A percentile compares a stretch with the other conserved stretches of the same genome.
phyloP scores from a whole-genome alignment of 2,113 vertebrate species.

The Ictalurus furcatus region DNA sequence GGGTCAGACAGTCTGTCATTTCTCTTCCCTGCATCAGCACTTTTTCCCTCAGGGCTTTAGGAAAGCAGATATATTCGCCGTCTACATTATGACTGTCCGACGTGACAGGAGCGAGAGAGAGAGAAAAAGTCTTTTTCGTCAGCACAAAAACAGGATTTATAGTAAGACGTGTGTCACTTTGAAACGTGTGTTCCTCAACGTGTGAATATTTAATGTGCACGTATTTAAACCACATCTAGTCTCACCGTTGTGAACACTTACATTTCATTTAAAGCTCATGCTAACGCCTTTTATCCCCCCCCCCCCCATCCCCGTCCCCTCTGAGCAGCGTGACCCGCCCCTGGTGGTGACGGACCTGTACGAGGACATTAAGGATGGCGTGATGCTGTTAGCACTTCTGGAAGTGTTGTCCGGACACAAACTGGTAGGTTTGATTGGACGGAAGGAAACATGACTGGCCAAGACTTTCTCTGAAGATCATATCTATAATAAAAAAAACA shows the following conservation, averaged over 20 bases:
- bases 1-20: conserved; percentile 47
- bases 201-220: background rate
- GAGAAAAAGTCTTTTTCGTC: conserved; percentile 24
- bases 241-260: background rate
- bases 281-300: background rate
- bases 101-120: background rate
- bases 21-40: conserved; percentile 45
- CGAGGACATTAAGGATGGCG: conserved; percentile 97
- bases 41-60: conserved; percentile 23
- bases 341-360: conserved; percentile 91
- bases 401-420: conserved; percentile 96
- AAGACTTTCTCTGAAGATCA: background rate
- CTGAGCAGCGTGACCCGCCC: conserved; percentile 83
- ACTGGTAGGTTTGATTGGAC: conserved; percentile 73
- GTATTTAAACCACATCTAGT: background rate
- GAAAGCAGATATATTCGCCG: background rate
- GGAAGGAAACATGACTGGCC: conserved; percentile 21
- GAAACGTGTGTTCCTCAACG: background rate
- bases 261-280: background rate
- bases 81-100: background rate
- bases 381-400: conserved; percentile 89
- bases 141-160: conserved; percentile 23
- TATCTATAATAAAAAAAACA: background rate
- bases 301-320: background rate
- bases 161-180: background rate